Base-by-base conservation (phyloP, 2,113 vertebrate genomes). In the Antigone vipio region DNA sequence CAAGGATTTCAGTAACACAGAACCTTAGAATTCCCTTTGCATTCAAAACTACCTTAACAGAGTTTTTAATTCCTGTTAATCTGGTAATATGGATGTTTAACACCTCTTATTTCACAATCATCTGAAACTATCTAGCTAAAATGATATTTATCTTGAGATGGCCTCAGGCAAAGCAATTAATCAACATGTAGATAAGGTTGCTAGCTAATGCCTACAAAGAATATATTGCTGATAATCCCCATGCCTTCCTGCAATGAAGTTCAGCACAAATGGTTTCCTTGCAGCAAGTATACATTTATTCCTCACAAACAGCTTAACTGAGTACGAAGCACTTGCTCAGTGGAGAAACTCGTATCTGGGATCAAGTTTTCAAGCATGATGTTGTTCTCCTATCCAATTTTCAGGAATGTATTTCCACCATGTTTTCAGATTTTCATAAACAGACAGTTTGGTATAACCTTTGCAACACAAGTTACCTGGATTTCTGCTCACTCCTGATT, bases 401-500 rank as follows among this genome's bases (percentile, higher is more conserved):
- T 52, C 42, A 82, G 27, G 20, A 50, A n/a, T 5, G 6, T 12
- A 67, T 50, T 88, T 76, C 52, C 56, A 22, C 55, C 11, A 4
- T 34, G 9, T 27, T 73, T 73, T 40, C 71, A 86, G 29, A 50
- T 50, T 86, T 79, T 42, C 44, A 24, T 64, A 34, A 62, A 38
- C 19, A 75, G 42, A 67, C 9, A 32, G 34, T n/a, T 90, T 68
- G 47, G 12, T 24, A 44, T 44, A 59, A 71, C 12, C 32, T 74
- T 11, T 58, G 35, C 73, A 78, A 60, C 18, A 7, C 14, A 55
- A 68, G 4, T 95, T 93, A 98, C 97, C 98, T 98, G 53, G 97
- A 98, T 38, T 98, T 98, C 21, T 98, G 97, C 60, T 98, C 97
- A 69, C 89, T 98, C 91, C 93, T 95, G 8, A 58, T 47, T 20